Conservation (phyloP, 2,888 invertebrate species). For the Thecocarcelia acutangulata region DNA sequence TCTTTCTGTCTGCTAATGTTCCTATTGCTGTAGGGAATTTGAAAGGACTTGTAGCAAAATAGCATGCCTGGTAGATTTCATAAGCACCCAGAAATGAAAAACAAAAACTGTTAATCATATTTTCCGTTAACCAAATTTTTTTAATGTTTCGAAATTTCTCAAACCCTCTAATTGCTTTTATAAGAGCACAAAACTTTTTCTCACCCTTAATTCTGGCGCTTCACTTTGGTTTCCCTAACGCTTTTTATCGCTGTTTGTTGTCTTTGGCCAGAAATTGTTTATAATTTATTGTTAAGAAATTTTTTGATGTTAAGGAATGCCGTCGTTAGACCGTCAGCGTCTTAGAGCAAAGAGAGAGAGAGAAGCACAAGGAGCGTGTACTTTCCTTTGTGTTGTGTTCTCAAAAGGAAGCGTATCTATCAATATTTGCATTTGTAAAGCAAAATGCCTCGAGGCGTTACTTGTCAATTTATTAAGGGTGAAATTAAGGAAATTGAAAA, state of each 20-base stretch:
- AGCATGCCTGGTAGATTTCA: too few relatives aligned
- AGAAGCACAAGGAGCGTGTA: slow-evolving; percentile 3
- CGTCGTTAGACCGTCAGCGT: slow-evolving; percentile 22
- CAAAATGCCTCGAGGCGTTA: slow-evolving; percentile 59
- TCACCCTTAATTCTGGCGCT: too few relatives aligned
- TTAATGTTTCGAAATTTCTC: too few relatives aligned
- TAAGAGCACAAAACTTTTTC: too few relatives aligned
- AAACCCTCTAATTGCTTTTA: too few relatives aligned
- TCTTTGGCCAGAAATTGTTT: slow-evolving; percentile 33
- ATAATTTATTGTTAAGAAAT: slow-evolving; percentile 58
- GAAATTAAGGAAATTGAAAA: slow-evolving; percentile 68
- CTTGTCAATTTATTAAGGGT: slow-evolving; percentile 66
- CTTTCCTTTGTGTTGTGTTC: slow-evolving; percentile 7
- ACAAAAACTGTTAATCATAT: too few relatives aligned
- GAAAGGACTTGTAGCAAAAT: too few relatives aligned
- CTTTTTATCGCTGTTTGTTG: slow-evolving; percentile 3
- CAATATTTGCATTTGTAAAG: slow-evolving; percentile 69
- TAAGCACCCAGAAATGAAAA: too few relatives aligned
- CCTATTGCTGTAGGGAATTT: too few relatives aligned
- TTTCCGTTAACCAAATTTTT: too few relatives aligned
- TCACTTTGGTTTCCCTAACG: too few relatives aligned
- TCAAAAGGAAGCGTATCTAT: slow-evolving; percentile 63
- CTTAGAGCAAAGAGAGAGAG: background rate
- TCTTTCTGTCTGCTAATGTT: too few relatives aligned
- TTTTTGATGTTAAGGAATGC: slow-evolving; percentile 53